Evolutionary conservation across 2,888 invertebrate species (phyloP).

Genomic region (Dione vanillae): DNA sequence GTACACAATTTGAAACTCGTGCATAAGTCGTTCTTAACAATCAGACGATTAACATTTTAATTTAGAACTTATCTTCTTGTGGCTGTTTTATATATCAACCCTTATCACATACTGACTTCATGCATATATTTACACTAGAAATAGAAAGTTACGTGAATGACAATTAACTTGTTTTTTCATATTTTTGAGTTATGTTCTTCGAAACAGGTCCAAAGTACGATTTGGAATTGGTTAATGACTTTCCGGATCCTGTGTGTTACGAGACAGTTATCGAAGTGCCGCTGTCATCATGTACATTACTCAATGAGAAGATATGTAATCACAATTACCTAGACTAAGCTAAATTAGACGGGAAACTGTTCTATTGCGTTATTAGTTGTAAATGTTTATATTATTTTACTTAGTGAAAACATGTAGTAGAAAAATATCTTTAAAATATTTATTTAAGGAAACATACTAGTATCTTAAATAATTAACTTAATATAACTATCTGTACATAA

Average conservation of each 20-base stretch:
- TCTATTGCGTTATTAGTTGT: slow-evolving; percentile 39
- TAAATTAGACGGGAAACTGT: slow-evolving; percentile 66
- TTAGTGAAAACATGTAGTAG: background rate
- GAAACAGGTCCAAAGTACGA: slow-evolving; percentile 66
- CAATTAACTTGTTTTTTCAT: slow-evolving; percentile 40
- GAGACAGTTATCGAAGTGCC: slow-evolving; percentile 69
- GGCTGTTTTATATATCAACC: slow-evolving; percentile 14
- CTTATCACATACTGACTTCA: slow-evolving; percentile 25
- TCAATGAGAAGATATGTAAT: slow-evolving; percentile 69
- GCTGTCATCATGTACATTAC: slow-evolving; percentile 65
- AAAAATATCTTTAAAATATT: background rate
- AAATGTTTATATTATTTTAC: background rate
- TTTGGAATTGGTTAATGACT: slow-evolving; percentile 77
- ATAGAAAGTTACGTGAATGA: slow-evolving; percentile 25
- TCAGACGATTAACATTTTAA: slow-evolving; percentile 34
- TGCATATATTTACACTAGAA: slow-evolving; percentile 31
- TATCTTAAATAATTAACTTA: no score
- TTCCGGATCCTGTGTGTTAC: slow-evolving; percentile 69
- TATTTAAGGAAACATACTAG: no score
- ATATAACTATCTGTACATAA: no score
- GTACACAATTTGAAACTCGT: no score
- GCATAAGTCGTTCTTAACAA: no score
- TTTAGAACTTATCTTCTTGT: slow-evolving; percentile 15
- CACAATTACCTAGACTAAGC: slow-evolving; percentile 67
- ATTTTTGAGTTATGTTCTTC: slow-evolving; percentile 50